These are phyloP conservation scores for Callochromis pleurospilus DNA, from an alignment of 2,113 vertebrate genomes.

Conservation along the genomic window DNA sequence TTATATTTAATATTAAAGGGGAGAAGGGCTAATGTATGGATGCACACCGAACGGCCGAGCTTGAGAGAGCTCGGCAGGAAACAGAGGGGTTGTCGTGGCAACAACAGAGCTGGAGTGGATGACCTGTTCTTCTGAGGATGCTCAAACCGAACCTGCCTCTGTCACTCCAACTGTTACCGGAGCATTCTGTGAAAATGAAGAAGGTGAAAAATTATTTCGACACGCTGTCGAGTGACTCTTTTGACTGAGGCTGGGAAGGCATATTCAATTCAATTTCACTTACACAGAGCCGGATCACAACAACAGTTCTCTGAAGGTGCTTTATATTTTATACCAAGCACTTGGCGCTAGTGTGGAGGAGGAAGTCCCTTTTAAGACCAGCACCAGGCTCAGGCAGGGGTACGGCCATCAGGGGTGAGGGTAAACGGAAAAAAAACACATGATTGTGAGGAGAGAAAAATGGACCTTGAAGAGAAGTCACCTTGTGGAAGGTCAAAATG, in stretches of 20 bases:
- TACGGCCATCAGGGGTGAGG: no score
- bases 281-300: neutral
- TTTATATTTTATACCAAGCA: neutral
- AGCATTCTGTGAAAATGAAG: neutral
- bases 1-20: neutral
- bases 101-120: neutral
- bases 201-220: neutral
- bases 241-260: neutral
- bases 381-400: neutral
- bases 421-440: neutral
- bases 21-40: neutral
- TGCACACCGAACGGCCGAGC: neutral
- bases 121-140: neutral
- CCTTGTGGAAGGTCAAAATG: neutral
- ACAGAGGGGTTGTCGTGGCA: slow-evolving; percentile 33
- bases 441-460: neutral
- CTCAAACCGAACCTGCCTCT: neutral
- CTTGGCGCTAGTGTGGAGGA: neutral
- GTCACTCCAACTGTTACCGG: neutral
- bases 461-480: neutral
- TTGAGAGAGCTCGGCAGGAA: neutral
- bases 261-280: neutral
- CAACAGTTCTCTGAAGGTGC: neutral
- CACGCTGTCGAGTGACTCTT: neutral
- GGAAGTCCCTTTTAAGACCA: neutral